Conservation (phyloP, 2,888 invertebrate species). For the Euphydryas editha region DNA sequence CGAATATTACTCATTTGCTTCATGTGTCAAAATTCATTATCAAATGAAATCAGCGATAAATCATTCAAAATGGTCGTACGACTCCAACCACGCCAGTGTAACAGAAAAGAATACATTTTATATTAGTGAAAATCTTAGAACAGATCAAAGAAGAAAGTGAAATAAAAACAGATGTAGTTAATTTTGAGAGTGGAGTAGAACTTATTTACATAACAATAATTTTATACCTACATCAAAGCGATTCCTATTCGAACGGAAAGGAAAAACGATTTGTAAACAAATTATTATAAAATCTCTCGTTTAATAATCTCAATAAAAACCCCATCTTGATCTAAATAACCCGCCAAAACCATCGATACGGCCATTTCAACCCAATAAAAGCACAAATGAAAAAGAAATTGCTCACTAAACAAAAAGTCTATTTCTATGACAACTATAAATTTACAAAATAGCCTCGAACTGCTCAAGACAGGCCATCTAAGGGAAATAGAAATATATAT, state of each 20-base stretch:
- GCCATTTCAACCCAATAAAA: conserved; percentile 47
- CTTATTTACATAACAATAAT: no score
- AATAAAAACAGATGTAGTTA: no score
- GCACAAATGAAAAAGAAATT: conserved; percentile 48
- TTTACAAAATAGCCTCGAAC: conserved; percentile 47
- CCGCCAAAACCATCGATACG: conserved; percentile 43
- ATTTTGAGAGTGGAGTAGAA: no score
- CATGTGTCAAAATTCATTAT: no score
- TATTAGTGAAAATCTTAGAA: no score
- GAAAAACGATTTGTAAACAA: neutral
- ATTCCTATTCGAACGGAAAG: neutral
- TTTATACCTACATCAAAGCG: no score
- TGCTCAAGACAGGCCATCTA: conserved; percentile 45
- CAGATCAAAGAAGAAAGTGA: no score
- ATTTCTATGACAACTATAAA: conserved; percentile 47
- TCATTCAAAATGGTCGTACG: no score
- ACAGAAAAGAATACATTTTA: no score
- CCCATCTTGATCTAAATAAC: conserved; percentile 27
- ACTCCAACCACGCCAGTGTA: no score
- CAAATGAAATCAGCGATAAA: no score
- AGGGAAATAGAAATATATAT: conserved; percentile 46
- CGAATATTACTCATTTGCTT: no score
- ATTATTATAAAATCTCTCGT: neutral
- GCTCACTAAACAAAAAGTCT: conserved; percentile 52
- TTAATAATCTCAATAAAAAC: conserved; percentile 15